Conservation (phyloP, 2,113 vertebrate species). For the Hypocryptadius cinnamomeus region DNA sequence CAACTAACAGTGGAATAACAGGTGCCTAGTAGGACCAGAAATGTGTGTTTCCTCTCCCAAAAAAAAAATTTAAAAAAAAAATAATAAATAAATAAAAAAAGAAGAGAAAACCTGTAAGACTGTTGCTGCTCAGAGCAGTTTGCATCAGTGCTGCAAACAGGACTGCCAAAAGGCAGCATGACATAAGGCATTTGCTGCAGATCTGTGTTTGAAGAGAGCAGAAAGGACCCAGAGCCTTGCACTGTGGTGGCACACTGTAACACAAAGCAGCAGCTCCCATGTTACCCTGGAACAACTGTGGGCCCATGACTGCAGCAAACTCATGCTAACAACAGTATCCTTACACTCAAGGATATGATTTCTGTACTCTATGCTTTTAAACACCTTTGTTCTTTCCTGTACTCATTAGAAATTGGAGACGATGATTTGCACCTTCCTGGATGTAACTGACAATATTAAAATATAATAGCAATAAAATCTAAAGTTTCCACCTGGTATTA, state of each 20-base stretch:
- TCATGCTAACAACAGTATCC: rapidly evolving
- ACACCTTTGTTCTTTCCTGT: not conserved
- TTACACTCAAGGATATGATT: not conserved
- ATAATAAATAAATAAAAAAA: no score
- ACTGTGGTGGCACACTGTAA: rapidly evolving
- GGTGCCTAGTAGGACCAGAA: not conserved
- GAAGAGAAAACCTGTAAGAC: not conserved
- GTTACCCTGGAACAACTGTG: not conserved
- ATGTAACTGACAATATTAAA: not conserved
- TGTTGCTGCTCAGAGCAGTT: not conserved
- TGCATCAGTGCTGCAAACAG: not conserved
- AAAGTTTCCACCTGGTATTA: not conserved
- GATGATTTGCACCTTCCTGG: not conserved
- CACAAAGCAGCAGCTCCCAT: not conserved
- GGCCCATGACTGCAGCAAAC: not conserved
- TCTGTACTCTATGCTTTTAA: not conserved
- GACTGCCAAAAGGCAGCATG: not conserved
- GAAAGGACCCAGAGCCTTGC: not conserved
- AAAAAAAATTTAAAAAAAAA: no score
- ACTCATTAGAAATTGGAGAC: not conserved
- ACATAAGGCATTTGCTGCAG: not conserved
- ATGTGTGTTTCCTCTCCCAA: not conserved
- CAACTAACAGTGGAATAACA: not conserved
- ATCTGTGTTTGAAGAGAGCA: not conserved
- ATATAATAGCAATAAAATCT: not conserved